A percentile compares a stretch with the other conserved stretches of the same genome.
These are phyloP conservation scores for Hemiscyllium ocellatum DNA, from an alignment of 2,113 vertebrate species.

Conservation along the genomic window DNA sequence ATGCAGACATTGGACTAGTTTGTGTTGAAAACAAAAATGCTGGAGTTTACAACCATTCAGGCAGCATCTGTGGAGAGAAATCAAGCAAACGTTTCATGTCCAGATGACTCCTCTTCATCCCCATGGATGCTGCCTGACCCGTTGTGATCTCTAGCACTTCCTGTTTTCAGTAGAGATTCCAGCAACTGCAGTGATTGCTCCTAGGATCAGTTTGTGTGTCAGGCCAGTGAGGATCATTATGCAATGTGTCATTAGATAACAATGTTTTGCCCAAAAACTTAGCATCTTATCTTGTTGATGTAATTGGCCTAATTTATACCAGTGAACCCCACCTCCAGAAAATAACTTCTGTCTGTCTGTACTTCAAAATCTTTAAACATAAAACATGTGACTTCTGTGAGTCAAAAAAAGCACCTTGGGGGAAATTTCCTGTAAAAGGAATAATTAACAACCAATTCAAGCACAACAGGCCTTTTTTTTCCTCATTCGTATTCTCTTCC, in stretches of 20 bases:
- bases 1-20: neutral
- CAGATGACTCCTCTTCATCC: too few species aligned
- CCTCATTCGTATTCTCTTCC: neutral
- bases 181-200: too few species aligned
- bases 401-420: neutral
- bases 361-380: neutral
- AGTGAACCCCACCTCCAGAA: neutral
- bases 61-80: too few species aligned
- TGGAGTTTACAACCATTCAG: too few species aligned
- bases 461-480: too few species aligned
- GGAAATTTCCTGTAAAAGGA: neutral
- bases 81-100: too few species aligned
- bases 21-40: neutral
- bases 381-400: neutral
- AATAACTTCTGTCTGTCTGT: neutral
- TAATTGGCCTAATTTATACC: neutral
- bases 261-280: neutral
- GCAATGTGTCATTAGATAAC: neutral
- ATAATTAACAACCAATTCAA: neutral
- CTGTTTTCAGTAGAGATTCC: too few species aligned
- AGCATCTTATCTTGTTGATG: neutral
- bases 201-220: neutral
- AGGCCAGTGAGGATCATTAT: neutral
- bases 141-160: too few species aligned
- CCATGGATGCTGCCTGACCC: too few species aligned